Evolutionary conservation across 2,888 invertebrate species (phyloP).

Genomic region (Monochamus alternatus): DNA sequence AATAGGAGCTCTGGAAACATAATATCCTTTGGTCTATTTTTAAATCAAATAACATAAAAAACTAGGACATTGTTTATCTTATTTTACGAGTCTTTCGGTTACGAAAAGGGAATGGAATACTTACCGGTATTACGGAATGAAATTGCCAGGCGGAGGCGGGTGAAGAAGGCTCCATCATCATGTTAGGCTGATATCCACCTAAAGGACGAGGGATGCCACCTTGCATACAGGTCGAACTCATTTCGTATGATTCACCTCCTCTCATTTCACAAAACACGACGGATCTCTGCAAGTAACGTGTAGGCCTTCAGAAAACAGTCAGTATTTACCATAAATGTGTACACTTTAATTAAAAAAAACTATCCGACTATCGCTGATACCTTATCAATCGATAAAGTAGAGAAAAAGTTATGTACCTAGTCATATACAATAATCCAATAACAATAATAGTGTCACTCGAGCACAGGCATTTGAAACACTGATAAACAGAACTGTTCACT

Average conservation of each 20-base stretch:
- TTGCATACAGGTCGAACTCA: slow-evolving; percentile 63
- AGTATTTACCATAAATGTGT: neutral
- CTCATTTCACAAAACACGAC: slow-evolving; percentile 55
- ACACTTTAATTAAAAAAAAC: slow-evolving; percentile 25
- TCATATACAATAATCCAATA: slow-evolving; percentile 4
- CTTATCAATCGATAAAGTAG: slow-evolving; percentile 20
- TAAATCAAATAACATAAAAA: slow-evolving; percentile 31
- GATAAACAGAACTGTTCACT: slow-evolving; percentile 27
- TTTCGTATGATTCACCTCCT: slow-evolving; percentile 60
- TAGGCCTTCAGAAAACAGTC: neutral
- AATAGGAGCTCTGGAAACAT: slow-evolving; percentile 48
- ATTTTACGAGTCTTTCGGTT: slow-evolving; percentile 3
- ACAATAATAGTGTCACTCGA: slow-evolving; percentile 12
- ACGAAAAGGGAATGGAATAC: slow-evolving; percentile 41
- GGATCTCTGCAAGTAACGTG: slow-evolving; percentile 24
- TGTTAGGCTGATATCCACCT: slow-evolving; percentile 59
- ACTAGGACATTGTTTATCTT: slow-evolving; percentile 28
- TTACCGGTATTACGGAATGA: slow-evolving; percentile 60
- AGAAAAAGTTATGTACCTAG: neutral
- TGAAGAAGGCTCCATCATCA: slow-evolving; percentile 63
- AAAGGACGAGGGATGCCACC: slow-evolving; percentile 56
- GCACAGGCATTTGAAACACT: slow-evolving; percentile 31
- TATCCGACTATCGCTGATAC: slow-evolving; percentile 11
- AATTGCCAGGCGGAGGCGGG: slow-evolving; percentile 65
- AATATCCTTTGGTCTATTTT: slow-evolving; percentile 37